Percentiles rank a stretch among this genome's conserved stretches.
Evolutionary conservation across 2,797 vertebrate genomes (phyloP).

Genomic region (Lagodon rhomboides): DNA sequence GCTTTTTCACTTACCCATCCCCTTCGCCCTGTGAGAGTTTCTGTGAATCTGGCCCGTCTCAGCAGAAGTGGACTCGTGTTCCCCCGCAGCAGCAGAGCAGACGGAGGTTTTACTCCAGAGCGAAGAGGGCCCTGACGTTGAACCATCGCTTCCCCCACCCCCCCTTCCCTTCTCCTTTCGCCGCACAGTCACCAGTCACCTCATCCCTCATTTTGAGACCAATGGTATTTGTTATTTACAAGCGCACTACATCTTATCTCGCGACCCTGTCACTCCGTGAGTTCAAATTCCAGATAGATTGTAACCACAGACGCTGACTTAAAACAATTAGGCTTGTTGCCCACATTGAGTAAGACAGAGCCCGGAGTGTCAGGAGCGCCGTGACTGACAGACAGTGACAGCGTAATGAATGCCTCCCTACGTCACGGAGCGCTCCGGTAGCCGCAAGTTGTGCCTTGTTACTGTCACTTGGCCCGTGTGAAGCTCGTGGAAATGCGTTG

Average conservation of each 20-base stretch:
- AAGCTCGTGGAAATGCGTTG: slow-evolving; percentile 48
- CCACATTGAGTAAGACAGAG: slow-evolving; percentile 47
- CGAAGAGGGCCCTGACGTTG: slow-evolving; percentile 44
- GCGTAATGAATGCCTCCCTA: slow-evolving; percentile 46
- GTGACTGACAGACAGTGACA: slow-evolving; percentile 59
- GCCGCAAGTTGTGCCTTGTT: slow-evolving; percentile 49
- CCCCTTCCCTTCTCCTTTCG: slow-evolving; percentile 23
- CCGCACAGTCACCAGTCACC: slow-evolving; percentile 58
- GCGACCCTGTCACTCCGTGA: slow-evolving; percentile 71
- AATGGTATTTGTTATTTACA: slow-evolving; percentile 76
- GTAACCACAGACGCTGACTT: slow-evolving; percentile 72
- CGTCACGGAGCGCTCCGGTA: slow-evolving; percentile 49
- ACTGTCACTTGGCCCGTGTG: slow-evolving; percentile 27
- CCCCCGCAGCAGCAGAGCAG: slow-evolving; percentile 45
- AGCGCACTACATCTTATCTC: slow-evolving; percentile 73
- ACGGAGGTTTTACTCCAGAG: slow-evolving; percentile 56
- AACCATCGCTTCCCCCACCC: slow-evolving; percentile 62
- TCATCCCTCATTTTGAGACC: slow-evolving; percentile 75
- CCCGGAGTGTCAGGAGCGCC: slow-evolving; percentile 37
- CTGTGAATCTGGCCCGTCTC: slow-evolving; percentile 58
- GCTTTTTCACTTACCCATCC: slow-evolving; percentile 54
- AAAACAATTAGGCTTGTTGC: slow-evolving; percentile 68
- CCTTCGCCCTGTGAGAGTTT: slow-evolving; percentile 55
- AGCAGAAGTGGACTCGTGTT: slow-evolving; percentile 63
- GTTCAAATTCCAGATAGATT: slow-evolving; percentile 81